Evolutionary conservation across 2,113 vertebrate species (phyloP), one percentile per base, ranked within the genome.

Genomic region (Pomatorhinus ruficollis): DNA sequence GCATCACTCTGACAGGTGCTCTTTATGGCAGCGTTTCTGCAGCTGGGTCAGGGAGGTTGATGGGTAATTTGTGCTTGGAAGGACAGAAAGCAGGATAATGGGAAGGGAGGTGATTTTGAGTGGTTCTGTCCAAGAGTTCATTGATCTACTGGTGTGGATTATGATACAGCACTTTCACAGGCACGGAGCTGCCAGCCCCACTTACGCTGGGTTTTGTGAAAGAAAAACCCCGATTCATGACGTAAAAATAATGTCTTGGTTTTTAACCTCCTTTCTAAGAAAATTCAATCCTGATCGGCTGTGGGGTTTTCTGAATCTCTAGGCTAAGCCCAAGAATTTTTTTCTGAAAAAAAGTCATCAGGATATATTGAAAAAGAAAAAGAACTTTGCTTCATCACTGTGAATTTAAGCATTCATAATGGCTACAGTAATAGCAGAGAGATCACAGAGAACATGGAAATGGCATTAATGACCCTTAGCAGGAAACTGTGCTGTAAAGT

Each of bases 1-100:
- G 88, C 90, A 96, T 95, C 92, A 95, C 79, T 50, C 85, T 96
- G 96, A 92, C 95, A 95, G 81, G 47, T 30, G 87, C 75, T 96
- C 91, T 84, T 95, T 93, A 45, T 6, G 3, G 79, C 79, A 59
- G 56, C 1, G 0, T 10, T 37, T 20, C 93, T 91, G 90, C 18
- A 93, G 22, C 68, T 86, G 42, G 95, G 93, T 90, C 95, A 90
- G 71, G 33, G 24, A 94, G 83, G 60, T 35, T 77, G 90, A 74
- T 89, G 76, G 83, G 83, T 45, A 83, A 89, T 96, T 97, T 95
- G 96, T 94, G 95, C 90, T 90, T 49, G 85, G 85, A 95, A 86
- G 88, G 87, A 90, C 92, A 92, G 90, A 92, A 96, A 96, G 93
- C 42, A 89, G 81, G 60, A 75, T 94, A 93, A 96, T 96, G 68